Evolutionary conservation across 2,888 invertebrate species (phyloP), one percentile per base, ranked within the genome.

Genomic region (Matsumyia berberina): DNA sequence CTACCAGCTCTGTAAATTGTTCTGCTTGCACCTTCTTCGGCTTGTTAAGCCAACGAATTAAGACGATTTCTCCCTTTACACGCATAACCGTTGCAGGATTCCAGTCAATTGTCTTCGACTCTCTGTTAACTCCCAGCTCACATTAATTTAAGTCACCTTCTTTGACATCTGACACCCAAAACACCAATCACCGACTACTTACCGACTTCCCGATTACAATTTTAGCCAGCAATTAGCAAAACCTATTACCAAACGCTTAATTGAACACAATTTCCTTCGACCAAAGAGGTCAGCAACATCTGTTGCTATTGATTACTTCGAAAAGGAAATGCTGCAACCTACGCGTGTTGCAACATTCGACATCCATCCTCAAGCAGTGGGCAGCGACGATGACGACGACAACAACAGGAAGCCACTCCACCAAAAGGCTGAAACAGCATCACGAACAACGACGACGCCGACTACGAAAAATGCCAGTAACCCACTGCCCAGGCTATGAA

Each of bases 201-300:
- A 73, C 42, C 55, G 37, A 29, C 55, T 24, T 15, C 37, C 46
- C 51, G 15, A 46, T 53, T 51, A 31, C 24, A 39, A 35, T 33
- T 44, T 37, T 17, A 76, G 31, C 12, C 12, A n/a, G 35, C 62
- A 73, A 83, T 83, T 83, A 67, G 82, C 66, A 53, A 66, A 17
- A 55, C 66, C 39, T 60, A 67, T 42, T 60, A 55, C 29, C 67
- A 53, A 73, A 46, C 49, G 39, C 60, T 74, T 58, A 77, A 66
- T 70, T 72, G 77, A 72, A 77, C 60, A 72, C 42, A 70, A 42
- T 55, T 58, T 57, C 12, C 39, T 37, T 53, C 67, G 42, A 69
- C 58, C 60, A 62, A 67, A 83, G 72, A 73, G 78, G 83, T 60
- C 66, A 73, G 57, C 66, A 83, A 83, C 83, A 83, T 83, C 79